phyloP scores from a whole-genome alignment of 2,797 vertebrate genomes.

The Astyanax mexicanus region DNA sequence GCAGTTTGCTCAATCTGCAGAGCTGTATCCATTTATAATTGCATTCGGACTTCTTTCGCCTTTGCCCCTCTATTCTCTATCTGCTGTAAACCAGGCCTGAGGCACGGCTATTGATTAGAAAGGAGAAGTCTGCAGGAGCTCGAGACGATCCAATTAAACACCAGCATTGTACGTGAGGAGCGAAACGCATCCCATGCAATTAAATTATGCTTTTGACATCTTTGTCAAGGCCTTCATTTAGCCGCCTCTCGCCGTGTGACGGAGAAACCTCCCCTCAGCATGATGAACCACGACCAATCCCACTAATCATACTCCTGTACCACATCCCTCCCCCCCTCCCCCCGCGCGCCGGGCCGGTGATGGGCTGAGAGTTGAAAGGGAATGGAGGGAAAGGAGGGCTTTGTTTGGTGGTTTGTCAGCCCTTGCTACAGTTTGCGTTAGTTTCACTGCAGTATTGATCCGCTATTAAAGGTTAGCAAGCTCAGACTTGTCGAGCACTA shows the following conservation, averaged over 20 bases:
- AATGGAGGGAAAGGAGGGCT: not conserved
- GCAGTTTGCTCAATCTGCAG: slow-evolving; percentile 51
- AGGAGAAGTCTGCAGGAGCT: slow-evolving; percentile 55
- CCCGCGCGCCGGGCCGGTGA: not conserved
- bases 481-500: slow-evolving; percentile 31
- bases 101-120: slow-evolving; percentile 60
- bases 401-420: slow-evolving; percentile 45
- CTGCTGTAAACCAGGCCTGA: slow-evolving; percentile 44
- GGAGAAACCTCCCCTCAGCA: slow-evolving; percentile 19
- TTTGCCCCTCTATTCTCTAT: slow-evolving; percentile 32
- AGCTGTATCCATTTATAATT: slow-evolving; percentile 57
- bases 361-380: slow-evolving; percentile 34
- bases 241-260: slow-evolving; percentile 33
- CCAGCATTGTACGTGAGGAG: slow-evolving; percentile 53
- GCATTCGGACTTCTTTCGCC: slow-evolving; percentile 36
- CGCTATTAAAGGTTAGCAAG: slow-evolving; percentile 46
- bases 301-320: slow-evolving; percentile 31
- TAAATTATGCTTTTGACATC: slow-evolving; percentile 63
- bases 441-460: slow-evolving; percentile 48
- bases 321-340: no score
- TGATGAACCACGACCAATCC: slow-evolving; percentile 16
- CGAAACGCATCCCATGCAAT: slow-evolving; percentile 51
- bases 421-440: slow-evolving; percentile 39
- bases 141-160: slow-evolving; percentile 69
- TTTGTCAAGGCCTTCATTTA: slow-evolving; percentile 49